Base-by-base conservation (phyloP, 2,888 invertebrate genomes). In the Sinelater perroti region DNA sequence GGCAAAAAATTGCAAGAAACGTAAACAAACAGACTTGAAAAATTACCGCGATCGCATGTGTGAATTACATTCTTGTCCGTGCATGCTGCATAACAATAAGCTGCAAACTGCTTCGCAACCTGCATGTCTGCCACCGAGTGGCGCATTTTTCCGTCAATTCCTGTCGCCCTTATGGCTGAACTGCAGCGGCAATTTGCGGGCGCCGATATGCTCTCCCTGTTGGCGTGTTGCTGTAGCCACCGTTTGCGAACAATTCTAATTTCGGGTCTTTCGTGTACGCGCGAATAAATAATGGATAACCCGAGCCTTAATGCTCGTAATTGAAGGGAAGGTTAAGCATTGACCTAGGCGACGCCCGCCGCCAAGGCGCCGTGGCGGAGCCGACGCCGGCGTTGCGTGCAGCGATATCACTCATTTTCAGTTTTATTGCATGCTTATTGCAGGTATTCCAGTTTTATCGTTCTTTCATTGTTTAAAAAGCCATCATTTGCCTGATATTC, bases 391-490 rank as follows among this genome's bases (percentile, higher is more conserved):
- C 50, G 31, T 67, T 64, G 67, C 67, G 67, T 67, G 67, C 57
- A 55, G 63, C 63, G 62, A 65, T 67, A 64, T 65, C 63, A 63
- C 67, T 65, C 67, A 64, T 67, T 67, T 65, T 65, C 60, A 61
- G 61, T 54, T 67, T 67, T 67, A 67, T 65, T 56, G 63, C 63
- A 51, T 52, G 64, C 55, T 65, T 67, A 67, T 67, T 67, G 65
- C 65, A 65, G 65, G 61, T 67, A 67, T 58, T 63, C 62, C 60
- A 61, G 64, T 60, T 65, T 59, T 60, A 65, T 55, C 64, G 65
- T 64, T 61, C 60, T 63, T 63, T 61, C 56, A 47, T 61, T 58
- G 59, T 57, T 56, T 51, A 38, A 57, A 59, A 42, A 33, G 44
- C 49, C 31, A 45, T 50, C 50, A 54, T 49, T 49, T n/a, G n/a